Evolutionary conservation across 2,888 invertebrate genomes (phyloP).

Genomic region (Eupsilia transversa): DNA sequence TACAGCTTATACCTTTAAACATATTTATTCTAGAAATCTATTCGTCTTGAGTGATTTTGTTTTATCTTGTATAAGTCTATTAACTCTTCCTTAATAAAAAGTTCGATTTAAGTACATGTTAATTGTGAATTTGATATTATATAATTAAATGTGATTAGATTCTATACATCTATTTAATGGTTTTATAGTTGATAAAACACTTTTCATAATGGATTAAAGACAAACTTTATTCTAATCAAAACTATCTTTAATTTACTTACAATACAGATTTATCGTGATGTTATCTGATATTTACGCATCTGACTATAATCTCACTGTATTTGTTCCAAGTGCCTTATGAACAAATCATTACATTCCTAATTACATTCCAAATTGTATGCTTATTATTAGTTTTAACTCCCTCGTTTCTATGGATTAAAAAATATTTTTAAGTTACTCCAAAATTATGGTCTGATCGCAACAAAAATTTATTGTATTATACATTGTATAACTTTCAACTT

Average conservation of each 20-base stretch:
- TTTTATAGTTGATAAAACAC: conserved; percentile 79
- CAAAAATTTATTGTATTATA: conserved; percentile 20
- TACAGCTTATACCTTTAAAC: conserved; percentile 49
- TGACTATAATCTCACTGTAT: conserved; percentile 83
- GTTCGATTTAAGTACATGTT: conserved; percentile 78
- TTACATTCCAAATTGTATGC: conserved; percentile 78
- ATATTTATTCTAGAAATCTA: conserved; percentile 61
- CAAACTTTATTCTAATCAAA: conserved; percentile 51
- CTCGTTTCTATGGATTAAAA: conserved; percentile 21
- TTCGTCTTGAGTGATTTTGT: conserved; percentile 65
- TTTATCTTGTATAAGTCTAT: conserved; percentile 72
- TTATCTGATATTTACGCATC: conserved; percentile 64
- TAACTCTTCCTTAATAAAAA: conserved; percentile 75
- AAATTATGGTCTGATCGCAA: conserved; percentile 43
- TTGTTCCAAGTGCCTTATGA: conserved; percentile 90
- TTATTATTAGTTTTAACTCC: conserved; percentile 32
- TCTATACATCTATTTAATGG: conserved; percentile 83
- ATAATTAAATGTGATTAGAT: conserved; percentile 80
- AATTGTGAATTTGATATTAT: conserved; percentile 77
- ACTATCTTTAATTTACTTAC: conserved; percentile 62
- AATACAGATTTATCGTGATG: conserved; percentile 64
- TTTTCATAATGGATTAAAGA: conserved; percentile 63
- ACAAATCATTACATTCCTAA: conserved; percentile 87
- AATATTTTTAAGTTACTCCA: conserved; percentile 12
- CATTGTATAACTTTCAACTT: conserved; percentile 56